phyloP scores from a whole-genome alignment of 2,113 vertebrate species.

The Pristiophorus japonicus region DNA sequence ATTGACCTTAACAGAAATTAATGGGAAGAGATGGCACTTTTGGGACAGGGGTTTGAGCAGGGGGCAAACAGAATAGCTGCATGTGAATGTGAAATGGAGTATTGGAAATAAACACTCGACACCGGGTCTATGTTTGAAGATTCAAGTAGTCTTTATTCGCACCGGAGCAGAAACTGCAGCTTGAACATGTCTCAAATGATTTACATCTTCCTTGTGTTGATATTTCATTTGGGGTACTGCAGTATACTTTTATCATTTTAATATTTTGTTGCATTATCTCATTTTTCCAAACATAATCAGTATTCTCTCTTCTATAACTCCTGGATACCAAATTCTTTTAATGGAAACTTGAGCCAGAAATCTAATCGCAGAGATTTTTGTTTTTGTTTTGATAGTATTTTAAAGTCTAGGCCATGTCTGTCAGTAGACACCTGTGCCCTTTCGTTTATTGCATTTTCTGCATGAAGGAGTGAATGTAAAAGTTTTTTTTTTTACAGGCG shows the following conservation, averaged over 20 bases:
- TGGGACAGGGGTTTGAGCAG: too few species aligned
- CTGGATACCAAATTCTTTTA: background rate
- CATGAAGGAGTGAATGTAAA: background rate
- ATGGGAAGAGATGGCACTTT: background rate
- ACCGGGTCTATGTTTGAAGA: too few species aligned
- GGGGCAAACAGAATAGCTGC: background rate
- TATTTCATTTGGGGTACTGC: background rate
- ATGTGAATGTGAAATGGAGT: too few species aligned
- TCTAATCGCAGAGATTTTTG: background rate
- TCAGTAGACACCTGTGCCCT: background rate
- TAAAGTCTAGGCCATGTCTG: background rate
- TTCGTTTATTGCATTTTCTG: background rate
- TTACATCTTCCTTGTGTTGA: background rate
- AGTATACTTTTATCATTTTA: constrained; percentile 11
- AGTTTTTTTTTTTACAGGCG: background rate
- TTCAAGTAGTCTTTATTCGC: too few species aligned
- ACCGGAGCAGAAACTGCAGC: background rate
- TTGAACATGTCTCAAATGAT: background rate
- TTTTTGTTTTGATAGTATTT: background rate
- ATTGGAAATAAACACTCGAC: too few species aligned
- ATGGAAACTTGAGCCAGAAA: background rate
- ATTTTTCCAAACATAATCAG: background rate
- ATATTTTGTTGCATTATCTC: background rate
- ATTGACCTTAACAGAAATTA: background rate
- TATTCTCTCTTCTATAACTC: background rate